Conservation (phyloP, 2,797 vertebrate genomes). For the Tokudaia muenninki region DNA sequence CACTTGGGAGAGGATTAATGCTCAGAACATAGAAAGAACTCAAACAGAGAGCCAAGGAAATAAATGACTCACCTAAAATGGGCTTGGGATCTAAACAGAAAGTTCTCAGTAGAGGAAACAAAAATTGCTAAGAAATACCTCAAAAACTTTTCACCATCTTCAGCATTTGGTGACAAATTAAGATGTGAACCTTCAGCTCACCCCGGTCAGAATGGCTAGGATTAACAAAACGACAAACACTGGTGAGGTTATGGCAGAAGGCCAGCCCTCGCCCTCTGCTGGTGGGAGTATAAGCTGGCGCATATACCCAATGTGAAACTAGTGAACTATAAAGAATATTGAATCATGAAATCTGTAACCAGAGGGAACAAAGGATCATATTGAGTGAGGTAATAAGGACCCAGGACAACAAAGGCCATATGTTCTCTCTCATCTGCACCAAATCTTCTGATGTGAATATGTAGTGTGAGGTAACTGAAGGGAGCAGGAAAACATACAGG, state of each 20-base stretch:
- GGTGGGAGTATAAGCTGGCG: not conserved
- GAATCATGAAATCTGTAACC: not conserved
- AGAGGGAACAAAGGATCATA: not conserved
- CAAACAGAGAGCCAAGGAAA: not conserved
- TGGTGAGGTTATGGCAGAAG: not conserved
- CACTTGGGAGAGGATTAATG: too few relatives aligned
- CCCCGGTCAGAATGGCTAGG: not conserved
- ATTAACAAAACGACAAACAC: not conserved
- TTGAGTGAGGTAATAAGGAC: not conserved
- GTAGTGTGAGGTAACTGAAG: not conserved
- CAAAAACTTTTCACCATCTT: not conserved
- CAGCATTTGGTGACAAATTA: not conserved
- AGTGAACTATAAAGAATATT: not conserved
- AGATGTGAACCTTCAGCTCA: not conserved
- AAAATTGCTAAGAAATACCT: not conserved
- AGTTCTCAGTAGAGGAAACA: not conserved
- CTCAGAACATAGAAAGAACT: not conserved
- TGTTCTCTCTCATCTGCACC: not conserved
- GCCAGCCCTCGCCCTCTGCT: not conserved
- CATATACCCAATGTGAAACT: not conserved
- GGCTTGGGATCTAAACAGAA: not conserved
- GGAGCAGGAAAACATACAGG: not conserved
- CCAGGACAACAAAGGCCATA: too few relatives aligned
- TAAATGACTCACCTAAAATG: not conserved
- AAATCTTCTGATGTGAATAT: not conserved